Evolutionary conservation across 2,797 vertebrate species (phyloP).

Genomic region (Anabas testudineus): DNA sequence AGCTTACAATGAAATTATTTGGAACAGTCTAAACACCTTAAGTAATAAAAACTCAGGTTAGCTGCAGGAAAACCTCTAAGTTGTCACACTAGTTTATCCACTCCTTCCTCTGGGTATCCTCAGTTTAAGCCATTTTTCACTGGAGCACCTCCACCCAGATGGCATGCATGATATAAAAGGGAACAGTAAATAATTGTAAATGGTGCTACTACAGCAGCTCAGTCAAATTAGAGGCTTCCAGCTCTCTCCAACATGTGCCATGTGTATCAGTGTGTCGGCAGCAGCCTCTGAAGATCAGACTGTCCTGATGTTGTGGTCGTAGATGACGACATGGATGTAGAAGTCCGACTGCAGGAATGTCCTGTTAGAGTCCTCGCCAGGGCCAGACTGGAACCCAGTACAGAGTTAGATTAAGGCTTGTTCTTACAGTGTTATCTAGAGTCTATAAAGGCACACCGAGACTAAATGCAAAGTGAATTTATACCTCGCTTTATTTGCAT

Average conservation of each 20-base stretch:
- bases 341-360: slow-evolving; percentile 83
- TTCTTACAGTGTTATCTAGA: neutral
- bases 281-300: slow-evolving; percentile 58
- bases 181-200: slow-evolving; percentile 60
- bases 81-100: slow-evolving; percentile 17
- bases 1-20: neutral
- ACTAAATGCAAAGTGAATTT: neutral
- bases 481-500: neutral
- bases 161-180: slow-evolving; percentile 63
- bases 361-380: slow-evolving; percentile 84
- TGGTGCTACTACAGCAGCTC: slow-evolving; percentile 44
- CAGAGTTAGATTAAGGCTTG: slow-evolving; percentile 14
- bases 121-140: slow-evolving; percentile 19
- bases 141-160: slow-evolving; percentile 74
- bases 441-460: neutral
- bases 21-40: neutral
- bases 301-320: slow-evolving; percentile 83
- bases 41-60: neutral
- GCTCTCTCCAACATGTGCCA: slow-evolving; percentile 32
- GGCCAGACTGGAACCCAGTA: slow-evolving; percentile 79
- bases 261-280: slow-evolving; percentile 36
- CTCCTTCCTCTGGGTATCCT: slow-evolving; percentile 44
- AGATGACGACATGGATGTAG: slow-evolving; percentile 86
- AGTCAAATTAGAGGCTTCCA: slow-evolving; percentile 65
- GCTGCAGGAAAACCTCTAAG: slow-evolving; percentile 9